phyloP scores from a whole-genome alignment of 2,113 vertebrate genomes.

The Dicrurus megarhynchus region DNA sequence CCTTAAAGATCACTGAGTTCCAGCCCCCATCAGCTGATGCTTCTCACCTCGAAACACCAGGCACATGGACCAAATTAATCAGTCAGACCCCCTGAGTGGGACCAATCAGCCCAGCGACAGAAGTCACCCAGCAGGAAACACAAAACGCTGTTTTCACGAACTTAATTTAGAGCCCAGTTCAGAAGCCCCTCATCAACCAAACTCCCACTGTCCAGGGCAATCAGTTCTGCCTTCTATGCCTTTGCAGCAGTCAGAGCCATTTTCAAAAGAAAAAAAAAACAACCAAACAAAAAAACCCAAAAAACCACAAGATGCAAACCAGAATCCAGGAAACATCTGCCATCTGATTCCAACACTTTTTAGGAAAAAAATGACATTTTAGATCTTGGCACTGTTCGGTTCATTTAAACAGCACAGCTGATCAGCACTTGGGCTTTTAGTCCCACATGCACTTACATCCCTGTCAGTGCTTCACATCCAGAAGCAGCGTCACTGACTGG shows the following conservation, averaged over 20 bases:
- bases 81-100: background rate
- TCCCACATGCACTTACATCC: background rate
- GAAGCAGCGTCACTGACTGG: background rate
- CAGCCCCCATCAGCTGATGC: background rate
- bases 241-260: rapidly evolving
- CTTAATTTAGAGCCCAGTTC: background rate
- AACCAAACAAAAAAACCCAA: too few species aligned
- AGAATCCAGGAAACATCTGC: conserved; percentile 26
- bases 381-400: background rate
- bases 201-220: background rate
- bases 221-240: background rate
- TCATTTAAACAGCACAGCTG: background rate
- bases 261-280: background rate
- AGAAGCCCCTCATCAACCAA: background rate
- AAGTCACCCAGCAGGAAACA: background rate
- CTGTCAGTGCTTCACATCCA: background rate
- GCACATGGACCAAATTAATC: background rate
- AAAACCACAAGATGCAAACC: background rate
- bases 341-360: background rate
- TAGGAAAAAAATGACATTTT: background rate
- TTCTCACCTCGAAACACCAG: background rate
- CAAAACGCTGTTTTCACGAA: background rate
- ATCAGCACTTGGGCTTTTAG: conserved; percentile 3
- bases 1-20: background rate
- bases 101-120: background rate